These are phyloP conservation scores for Pseudorhombus dupliciocellatus DNA, from an alignment of 2,113 vertebrate species.

Conservation along the genomic window DNA sequence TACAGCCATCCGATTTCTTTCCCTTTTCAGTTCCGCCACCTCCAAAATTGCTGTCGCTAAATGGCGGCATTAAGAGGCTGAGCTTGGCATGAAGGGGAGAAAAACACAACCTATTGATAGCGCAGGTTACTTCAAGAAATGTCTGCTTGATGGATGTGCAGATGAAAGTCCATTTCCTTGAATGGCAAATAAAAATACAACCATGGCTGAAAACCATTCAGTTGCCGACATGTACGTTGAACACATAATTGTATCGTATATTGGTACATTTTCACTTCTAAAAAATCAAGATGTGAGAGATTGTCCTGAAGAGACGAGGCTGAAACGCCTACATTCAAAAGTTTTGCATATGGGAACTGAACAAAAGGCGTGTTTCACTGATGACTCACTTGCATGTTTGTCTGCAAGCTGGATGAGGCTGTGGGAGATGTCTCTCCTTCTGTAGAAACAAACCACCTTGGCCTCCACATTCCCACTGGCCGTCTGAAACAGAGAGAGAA, in stretches of 20 bases:
- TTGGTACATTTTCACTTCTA: too few species aligned
- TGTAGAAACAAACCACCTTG: slow-evolving; percentile 98
- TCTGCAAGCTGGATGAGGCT: slow-evolving; percentile 98
- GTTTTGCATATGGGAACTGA: not conserved
- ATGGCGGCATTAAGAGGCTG: not conserved
- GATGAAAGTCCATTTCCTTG: not conserved
- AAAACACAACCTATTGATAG: not conserved
- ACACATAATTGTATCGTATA: not conserved
- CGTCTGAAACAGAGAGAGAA: slow-evolving; percentile 84
- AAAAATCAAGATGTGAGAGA: not conserved
- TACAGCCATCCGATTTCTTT: not conserved
- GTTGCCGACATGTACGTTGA: not conserved
- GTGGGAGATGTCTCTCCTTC: slow-evolving; percentile 96
- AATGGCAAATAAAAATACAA: not conserved
- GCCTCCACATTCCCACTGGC: slow-evolving; percentile 97
- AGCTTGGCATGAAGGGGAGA: not conserved
- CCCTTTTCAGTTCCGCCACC: not conserved
- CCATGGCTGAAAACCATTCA: not conserved
- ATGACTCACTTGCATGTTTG: slow-evolving; percentile 92
- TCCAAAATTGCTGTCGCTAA: not conserved
- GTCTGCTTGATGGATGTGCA: not conserved
- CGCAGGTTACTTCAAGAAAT: slow-evolving; percentile 16
- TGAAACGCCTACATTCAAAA: not conserved
- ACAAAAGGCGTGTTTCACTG: not conserved
- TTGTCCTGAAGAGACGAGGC: not conserved